Base-by-base conservation (phyloP, 2,113 vertebrate species). In the Geococcyx californianus region DNA sequence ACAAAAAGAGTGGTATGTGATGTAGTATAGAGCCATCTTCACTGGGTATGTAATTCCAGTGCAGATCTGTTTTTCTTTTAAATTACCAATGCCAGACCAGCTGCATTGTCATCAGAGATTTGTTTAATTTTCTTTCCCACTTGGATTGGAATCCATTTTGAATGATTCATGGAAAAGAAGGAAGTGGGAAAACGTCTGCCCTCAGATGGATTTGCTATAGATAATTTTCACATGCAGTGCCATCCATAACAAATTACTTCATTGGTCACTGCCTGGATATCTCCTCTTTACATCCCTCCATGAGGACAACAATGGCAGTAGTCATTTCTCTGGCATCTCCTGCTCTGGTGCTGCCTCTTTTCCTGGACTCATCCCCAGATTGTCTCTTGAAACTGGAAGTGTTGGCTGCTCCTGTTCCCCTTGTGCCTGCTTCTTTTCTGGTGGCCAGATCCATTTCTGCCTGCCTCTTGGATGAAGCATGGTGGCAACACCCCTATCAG, bases 231-330 rank as follows among this genome's bases (percentile, higher is more conserved):
- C 84, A 87, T 74, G 77, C 64, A 92, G 59, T 87, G 89, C 96
- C 95, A 95, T 95, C 55, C 87, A 77, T 90, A 96, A 96, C 84
- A 96, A 95, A 96, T 95, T 3, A 93, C 87, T 87, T 96, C 89
- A 95, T 42, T 96, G 84, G 80, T 74, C 76, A 74, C 84, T 91
- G 80, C 93, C 38, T 7, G 2, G 59, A 77, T 94, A 86, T 89
- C 72, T 94, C 59, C 55, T 78, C 78, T 84, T 91, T 82, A 85
- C 42, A 82, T 59, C 85, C 85, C 82, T 90, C 66, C 69, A 67
- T 42, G 59, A 91, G 34, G 85, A 63, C 78, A 89, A 63, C 73
- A 92, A 69, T 59, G 76, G 11, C 42, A 54, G 94, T 92, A 95
- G 64, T 95, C 33, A 89, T 87, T 95, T 94, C 64, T 76, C 80